Evolutionary conservation across 2,888 invertebrate species (phyloP), one percentile per base, ranked within the genome.

Genomic region (Geotrupes spiniger): DNA sequence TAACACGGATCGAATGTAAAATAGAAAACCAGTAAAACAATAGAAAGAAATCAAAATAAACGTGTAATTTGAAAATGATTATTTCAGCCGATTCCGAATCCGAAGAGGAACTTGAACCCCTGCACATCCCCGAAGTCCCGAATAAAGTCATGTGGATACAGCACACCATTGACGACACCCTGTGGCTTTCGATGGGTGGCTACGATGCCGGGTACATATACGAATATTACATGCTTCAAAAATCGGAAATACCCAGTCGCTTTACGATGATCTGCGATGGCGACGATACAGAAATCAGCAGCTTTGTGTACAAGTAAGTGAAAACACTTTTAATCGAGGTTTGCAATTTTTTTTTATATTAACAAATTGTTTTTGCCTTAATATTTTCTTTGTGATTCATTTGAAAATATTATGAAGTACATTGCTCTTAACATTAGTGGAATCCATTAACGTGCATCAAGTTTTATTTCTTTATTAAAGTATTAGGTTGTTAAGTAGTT

Each of bases 151-250:
- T 81, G 10, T 79, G 80, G 73, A 71, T 80, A 16, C 74, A 77
- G 49, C 82, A 81, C 50, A 77, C 79, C 0, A 54, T 59, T 1
- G 68, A 72, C 2, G 65, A 75, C 14, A 79, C 78, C 0, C 70
- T 85, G 44, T 82, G 82, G 80, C 55, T 84, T 0, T 81, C 82
- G 0, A 76, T 84, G 74, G 76, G 73, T 2, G 85, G 82, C 8
- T 85, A 77, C 56, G 85, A 85, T 64, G 79, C 83, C 2, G 85
- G 85, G 15, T 85, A 81, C 56, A 74, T 84, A 52, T 85, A 85
- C 59, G 83, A 84, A 66, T 79, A 78, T 58, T 62, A 63, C 15
- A 75, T 78, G 26, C 73, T 73, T 12, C 66, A 72, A 36, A 65
- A 71, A 1, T 73, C 75, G 16, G 58, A 64, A 15, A 53, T 59